Evolutionary conservation across 2,888 invertebrate genomes (phyloP), one percentile per base, ranked within the genome.

Genomic region (Hymenopus coronatus): DNA sequence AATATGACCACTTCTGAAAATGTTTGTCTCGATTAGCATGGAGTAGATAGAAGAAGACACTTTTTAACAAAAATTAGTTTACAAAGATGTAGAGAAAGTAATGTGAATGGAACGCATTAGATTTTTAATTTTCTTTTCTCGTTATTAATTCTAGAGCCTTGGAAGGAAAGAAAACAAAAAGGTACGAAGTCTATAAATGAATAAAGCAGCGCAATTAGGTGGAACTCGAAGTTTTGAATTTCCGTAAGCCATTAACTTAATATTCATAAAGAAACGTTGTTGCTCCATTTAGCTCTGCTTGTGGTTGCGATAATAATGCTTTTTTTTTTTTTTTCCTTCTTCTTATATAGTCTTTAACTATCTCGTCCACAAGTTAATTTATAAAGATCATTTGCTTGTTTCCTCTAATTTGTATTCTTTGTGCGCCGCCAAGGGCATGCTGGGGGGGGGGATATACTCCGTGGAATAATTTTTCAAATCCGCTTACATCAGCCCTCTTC

Each of bases 391-490:
- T 85, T 85, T 85, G 54, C 54, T 85, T 85, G 86, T 81, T 85
- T 30, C 70, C 87, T 70, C 54, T 82, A 70, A 25, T 87, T 82
- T 87, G 82, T 87, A 87, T 87, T 87, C 87, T n/a, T 40, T 70
- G 54, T 70, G 54, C 25, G 54, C 54, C 54, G 20, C 54, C 20
- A 20, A 25, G 54, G 54, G 54, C 54, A 54, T 54, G 87, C 15
- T 27, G 20, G 28, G 82, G 25, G 30, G 40, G 25, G 6, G 54
- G 70, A 87, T 87, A 28, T 82, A 87, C 87, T 82, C 87, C 33
- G 27, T 4, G 82, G 87, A 87, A 87, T 87, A 87, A 87, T 87
- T 87, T 87, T 87, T 87, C 87, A 87, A 87, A 87, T 87, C 87
- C 87, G 87, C 87, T 87, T 87, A 87, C 82, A 33, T 82, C 87